Evolutionary conservation across 2,113 vertebrate species (phyloP).

Genomic region (Sceloporus undulatus): DNA sequence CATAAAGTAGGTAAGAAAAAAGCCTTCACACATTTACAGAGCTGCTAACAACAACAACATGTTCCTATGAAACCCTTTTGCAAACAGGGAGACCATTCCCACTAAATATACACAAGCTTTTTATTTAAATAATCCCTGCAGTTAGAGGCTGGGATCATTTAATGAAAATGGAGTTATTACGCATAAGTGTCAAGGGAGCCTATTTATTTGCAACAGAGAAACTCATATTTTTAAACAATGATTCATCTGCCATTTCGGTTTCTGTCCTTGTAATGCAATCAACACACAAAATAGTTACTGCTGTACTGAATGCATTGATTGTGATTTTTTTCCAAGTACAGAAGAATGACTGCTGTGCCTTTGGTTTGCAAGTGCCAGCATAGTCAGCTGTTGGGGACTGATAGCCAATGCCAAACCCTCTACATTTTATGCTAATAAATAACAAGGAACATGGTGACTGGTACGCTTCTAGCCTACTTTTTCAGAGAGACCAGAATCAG

Average conservation of each 20-base stretch:
- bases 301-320: conserved; percentile 51
- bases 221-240: conserved; percentile 66
- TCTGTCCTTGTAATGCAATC: conserved; percentile 47
- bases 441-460: neutral
- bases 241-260: conserved; percentile 70
- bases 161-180: conserved; percentile 74
- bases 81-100: conserved; percentile 48
- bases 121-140: conserved; percentile 71
- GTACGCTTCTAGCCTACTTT: neutral
- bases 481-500: neutral
- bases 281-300: conserved; percentile 40
- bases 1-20: conserved; percentile 9
- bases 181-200: conserved; percentile 62
- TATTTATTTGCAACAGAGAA: conserved; percentile 59
- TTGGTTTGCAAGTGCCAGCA: conserved; percentile 3
- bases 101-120: conserved; percentile 67
- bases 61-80: conserved; percentile 55
- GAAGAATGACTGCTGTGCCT: conserved; percentile 46
- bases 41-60: neutral
- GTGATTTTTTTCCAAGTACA: conserved; percentile 37
- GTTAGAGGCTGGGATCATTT: conserved; percentile 60
- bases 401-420: conserved; percentile 5
- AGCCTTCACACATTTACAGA: too few relatives aligned
- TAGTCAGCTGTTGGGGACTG: conserved; percentile 15
- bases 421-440: neutral